Evolutionary conservation across 2,888 invertebrate genomes (phyloP).

Genomic region (Tyria jacobaeae): DNA sequence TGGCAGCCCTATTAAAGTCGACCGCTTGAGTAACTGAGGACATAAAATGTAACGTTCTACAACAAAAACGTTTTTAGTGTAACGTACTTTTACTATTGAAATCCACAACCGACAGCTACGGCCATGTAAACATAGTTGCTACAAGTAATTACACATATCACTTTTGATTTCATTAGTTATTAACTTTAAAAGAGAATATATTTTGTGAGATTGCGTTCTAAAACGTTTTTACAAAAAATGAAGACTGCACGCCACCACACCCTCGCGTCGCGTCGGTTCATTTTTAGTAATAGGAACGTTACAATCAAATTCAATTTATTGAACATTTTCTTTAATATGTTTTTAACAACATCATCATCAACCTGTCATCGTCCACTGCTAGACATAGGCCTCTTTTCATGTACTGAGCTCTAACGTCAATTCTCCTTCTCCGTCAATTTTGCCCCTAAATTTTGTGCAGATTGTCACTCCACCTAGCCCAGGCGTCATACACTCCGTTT

Average conservation of each 20-base stretch:
- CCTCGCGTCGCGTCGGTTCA: no score
- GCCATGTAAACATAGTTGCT: conserved; percentile 23
- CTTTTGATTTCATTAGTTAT: conserved; percentile 23
- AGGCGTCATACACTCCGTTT: no score
- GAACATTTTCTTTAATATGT: no score
- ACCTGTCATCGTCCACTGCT: no score
- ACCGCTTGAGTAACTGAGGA: conserved; percentile 6
- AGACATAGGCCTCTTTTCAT: no score
- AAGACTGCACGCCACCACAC: no score
- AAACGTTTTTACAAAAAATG: background rate
- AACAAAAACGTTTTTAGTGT: conserved; percentile 24
- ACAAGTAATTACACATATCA: conserved; percentile 17
- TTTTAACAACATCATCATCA: no score
- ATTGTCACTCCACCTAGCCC: no score
- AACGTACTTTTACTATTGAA: conserved; percentile 51
- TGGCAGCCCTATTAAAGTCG: conserved; percentile 3
- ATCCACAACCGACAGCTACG: conserved; percentile 34
- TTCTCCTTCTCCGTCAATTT: no score
- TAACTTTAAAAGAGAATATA: background rate
- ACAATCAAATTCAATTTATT: background rate
- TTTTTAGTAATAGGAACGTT: no score
- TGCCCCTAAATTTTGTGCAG: no score
- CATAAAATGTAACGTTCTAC: conserved; percentile 33
- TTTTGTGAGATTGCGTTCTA: background rate
- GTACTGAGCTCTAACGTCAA: no score